Conservation (phyloP, 2,113 vertebrate species). For the Bubo blakistoni region DNA sequence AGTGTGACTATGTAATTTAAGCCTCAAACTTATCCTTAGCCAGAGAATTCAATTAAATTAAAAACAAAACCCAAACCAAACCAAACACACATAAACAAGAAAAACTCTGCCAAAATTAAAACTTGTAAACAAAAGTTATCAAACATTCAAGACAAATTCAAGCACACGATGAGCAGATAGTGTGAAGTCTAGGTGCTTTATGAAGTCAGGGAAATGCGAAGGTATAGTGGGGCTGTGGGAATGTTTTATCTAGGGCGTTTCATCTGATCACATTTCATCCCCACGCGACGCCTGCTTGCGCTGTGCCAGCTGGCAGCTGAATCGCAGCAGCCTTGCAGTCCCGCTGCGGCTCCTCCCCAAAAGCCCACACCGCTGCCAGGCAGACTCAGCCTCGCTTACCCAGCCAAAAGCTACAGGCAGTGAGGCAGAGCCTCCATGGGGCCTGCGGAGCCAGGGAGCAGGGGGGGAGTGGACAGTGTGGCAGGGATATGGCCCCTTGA, state of each 20-base stretch:
- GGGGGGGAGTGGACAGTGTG: background rate
- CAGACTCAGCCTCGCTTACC: rapidly evolving
- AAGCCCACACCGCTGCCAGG: background rate
- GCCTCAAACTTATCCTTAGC: background rate
- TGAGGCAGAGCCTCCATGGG: rapidly evolving
- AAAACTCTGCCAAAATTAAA: background rate
- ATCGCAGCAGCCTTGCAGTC: background rate
- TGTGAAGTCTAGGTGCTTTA: background rate
- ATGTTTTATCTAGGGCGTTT: background rate
- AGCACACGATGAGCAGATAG: rapidly evolving
- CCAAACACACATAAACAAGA: background rate
- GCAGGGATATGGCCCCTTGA: background rate
- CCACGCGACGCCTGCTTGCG: rapidly evolving
- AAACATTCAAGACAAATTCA: background rate
- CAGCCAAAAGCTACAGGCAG: background rate
- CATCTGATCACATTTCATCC: background rate
- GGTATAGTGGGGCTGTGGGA: background rate
- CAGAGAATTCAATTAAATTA: background rate
- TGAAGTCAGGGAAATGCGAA: rapidly evolving
- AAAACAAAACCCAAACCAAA: background rate
- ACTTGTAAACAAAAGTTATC: background rate
- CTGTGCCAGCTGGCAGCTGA: background rate
- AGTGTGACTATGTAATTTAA: background rate
- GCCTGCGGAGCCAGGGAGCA: background rate
- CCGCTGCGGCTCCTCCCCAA: background rate